Evolutionary conservation across 2,113 vertebrate genomes (phyloP).

Genomic region (Brachirus orientalis): DNA sequence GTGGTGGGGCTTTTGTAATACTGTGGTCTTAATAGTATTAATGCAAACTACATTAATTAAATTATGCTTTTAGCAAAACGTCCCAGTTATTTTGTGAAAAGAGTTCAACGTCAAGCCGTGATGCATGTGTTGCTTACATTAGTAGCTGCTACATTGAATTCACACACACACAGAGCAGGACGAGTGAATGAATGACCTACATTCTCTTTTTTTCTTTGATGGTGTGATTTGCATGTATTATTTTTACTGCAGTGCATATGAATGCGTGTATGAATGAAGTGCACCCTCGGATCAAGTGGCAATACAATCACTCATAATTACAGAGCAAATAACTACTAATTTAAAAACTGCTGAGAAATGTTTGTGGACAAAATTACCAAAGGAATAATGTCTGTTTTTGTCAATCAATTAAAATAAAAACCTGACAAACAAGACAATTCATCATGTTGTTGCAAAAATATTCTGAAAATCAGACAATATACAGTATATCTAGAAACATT

Average conservation of each 20-base stretch:
- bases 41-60: conserved; percentile 70
- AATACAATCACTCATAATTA: background rate
- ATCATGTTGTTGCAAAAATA: too few relatives aligned
- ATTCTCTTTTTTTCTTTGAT: conserved; percentile 13
- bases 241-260: background rate
- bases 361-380: too few relatives aligned
- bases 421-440: too few relatives aligned
- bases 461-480: too few relatives aligned
- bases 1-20: background rate
- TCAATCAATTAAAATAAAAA: too few relatives aligned
- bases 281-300: background rate
- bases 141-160: conserved; percentile 23
- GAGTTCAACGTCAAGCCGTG: conserved; percentile 32
- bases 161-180: conserved; percentile 7
- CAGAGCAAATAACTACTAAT: background rate
- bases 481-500: too few relatives aligned
- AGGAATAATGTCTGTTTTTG: too few relatives aligned
- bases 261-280: background rate
- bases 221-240: conserved; percentile 14
- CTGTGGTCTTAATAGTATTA: conserved; percentile 61
- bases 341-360: too few relatives aligned
- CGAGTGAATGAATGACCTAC: conserved; percentile 32
- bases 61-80: conserved; percentile 73
- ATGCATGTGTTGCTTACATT: conserved; percentile 13
- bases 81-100: conserved; percentile 48